These are phyloP conservation scores for Montipora capitata DNA, from an alignment of 92 coral and sea anemone genomes.

Conservation along the genomic window DNA sequence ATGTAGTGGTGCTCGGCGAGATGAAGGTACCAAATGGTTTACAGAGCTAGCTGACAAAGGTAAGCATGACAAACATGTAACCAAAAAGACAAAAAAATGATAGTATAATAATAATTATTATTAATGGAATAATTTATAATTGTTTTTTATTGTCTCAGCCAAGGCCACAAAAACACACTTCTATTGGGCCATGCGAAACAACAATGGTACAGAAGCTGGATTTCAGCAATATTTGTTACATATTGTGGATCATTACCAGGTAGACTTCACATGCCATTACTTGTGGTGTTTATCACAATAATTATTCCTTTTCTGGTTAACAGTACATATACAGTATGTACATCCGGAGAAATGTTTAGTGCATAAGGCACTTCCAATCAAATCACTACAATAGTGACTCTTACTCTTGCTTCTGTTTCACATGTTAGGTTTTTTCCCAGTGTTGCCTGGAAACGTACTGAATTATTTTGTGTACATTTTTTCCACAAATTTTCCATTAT, in stretches of 20 bases:
- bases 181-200: slow-evolving; percentile 50
- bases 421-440: no score
- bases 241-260: slow-evolving; percentile 62
- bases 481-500: no score
- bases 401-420: no score
- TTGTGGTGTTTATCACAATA: neutral
- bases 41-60: slow-evolving; percentile 55
- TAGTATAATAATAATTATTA: no score
- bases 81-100: no score
- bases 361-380: neutral
- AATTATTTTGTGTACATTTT: no score
- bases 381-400: slow-evolving; percentile 28
- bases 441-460: no score
- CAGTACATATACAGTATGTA: no score
- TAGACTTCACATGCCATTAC: no score
- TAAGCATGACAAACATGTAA: neutral
- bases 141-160: slow-evolving; percentile 1
- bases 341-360: no score
- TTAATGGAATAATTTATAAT: neutral
- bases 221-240: slow-evolving; percentile 30
- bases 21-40: slow-evolving; percentile 43
- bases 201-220: slow-evolving; percentile 44
- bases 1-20: slow-evolving; percentile 24
- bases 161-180: slow-evolving; percentile 62
- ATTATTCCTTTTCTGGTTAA: no score